Evolutionary conservation across 2,113 vertebrate genomes (phyloP).

Genomic region (Platycercus adscitus): DNA sequence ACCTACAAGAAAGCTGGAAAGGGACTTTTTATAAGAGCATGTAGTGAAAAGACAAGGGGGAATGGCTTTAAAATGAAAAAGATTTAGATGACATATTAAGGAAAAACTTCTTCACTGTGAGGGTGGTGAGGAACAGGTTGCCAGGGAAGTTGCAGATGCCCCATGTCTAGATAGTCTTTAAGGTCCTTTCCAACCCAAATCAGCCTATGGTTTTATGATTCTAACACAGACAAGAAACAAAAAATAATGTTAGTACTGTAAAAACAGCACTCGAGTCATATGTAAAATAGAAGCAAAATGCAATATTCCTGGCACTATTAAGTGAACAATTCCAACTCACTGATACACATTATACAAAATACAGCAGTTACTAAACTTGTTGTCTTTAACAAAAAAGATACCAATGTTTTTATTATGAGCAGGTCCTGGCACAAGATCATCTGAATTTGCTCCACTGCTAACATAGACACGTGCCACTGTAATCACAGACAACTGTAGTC

Average conservation of each 20-base stretch:
- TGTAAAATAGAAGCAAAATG: background rate
- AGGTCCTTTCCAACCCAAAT: background rate
- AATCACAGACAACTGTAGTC: background rate
- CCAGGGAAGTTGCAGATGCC: background rate
- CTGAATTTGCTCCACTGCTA: background rate
- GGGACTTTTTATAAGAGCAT: background rate
- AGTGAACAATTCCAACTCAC: background rate
- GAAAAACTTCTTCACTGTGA: rapidly evolving
- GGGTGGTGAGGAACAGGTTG: rapidly evolving
- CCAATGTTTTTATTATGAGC: background rate
- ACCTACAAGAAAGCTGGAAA: background rate
- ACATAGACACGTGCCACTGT: background rate
- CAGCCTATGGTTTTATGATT: background rate
- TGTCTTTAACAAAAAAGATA: background rate
- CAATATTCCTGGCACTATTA: background rate
- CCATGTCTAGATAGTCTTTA: background rate
- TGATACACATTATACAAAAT: background rate
- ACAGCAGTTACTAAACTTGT: rapidly evolving
- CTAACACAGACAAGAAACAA: background rate
- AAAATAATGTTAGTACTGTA: background rate
- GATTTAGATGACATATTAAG: rapidly evolving
- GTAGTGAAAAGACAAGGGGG: background rate
- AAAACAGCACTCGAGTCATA: background rate
- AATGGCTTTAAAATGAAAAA: background rate
- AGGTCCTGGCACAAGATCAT: background rate